phyloP scores from a whole-genome alignment of 23 tunicate species.

The Halocynthia aurantium region DNA sequence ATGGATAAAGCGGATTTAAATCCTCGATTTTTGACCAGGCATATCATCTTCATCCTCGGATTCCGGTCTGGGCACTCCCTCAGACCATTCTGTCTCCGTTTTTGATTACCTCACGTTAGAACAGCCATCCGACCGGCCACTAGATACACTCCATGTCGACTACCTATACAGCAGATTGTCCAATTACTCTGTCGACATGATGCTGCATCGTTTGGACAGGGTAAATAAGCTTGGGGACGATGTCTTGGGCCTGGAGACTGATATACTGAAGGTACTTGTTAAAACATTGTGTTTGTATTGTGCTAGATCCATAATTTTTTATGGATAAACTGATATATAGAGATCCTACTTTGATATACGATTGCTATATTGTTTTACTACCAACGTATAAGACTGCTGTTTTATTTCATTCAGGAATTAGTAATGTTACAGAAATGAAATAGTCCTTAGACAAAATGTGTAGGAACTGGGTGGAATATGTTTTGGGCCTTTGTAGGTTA shows the following conservation, averaged over 20 bases:
- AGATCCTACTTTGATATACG: too few species aligned
- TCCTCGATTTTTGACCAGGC: slow-evolving; percentile 22
- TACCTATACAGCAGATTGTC: slow-evolving; percentile 64
- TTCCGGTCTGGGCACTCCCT: slow-evolving; percentile 57
- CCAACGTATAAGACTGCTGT: too few species aligned
- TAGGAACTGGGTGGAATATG: too few species aligned
- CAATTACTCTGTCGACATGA: slow-evolving; percentile 93
- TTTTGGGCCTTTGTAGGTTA: too few species aligned
- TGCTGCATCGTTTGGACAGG: slow-evolving; percentile 61
- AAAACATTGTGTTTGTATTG: too few species aligned
- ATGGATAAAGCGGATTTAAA: too few species aligned
- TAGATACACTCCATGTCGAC: slow-evolving; percentile 76
- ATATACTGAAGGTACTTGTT: slow-evolving; percentile 44
- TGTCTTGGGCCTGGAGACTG: slow-evolving; percentile 42
- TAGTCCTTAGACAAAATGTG: too few species aligned
- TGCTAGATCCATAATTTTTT: too few species aligned
- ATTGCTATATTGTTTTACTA: too few species aligned
- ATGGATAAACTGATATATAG: too few species aligned
- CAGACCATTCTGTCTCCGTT: slow-evolving; percentile 23
- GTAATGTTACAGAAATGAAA: too few species aligned
- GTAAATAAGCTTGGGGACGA: slow-evolving; percentile 70
- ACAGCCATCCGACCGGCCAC: slow-evolving; percentile 66
- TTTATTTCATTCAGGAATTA: too few species aligned
- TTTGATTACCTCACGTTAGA: slow-evolving; percentile 86
- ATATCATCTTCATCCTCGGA: slow-evolving; percentile 61